Percentiles rank a stretch among this genome's conserved stretches.
These are phyloP conservation scores for Drosophila pegasa DNA, from an alignment of 2,888 invertebrate genomes.

Conservation along the genomic window DNA sequence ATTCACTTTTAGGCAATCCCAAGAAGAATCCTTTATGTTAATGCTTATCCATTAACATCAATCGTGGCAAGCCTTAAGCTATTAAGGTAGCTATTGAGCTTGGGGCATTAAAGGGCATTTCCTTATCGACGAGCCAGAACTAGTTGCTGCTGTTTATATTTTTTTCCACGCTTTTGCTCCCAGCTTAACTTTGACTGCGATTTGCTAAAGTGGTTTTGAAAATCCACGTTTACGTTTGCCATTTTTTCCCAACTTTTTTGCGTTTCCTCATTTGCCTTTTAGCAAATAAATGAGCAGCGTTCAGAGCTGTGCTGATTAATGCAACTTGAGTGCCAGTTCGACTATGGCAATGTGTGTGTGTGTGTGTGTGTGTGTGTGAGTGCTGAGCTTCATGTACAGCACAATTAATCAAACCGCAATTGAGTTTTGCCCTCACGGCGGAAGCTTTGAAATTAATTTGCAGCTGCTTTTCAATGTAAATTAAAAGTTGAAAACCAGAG, in stretches of 20 bases:
- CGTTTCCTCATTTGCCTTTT: constrained; percentile 65
- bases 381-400: constrained; percentile 34
- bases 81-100: too few relatives aligned
- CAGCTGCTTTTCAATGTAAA: constrained; percentile 53
- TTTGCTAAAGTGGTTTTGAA: constrained; percentile 63
- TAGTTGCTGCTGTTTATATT: constrained; percentile 15
- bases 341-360: constrained; percentile 19
- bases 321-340: constrained; percentile 63
- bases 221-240: constrained; percentile 37
- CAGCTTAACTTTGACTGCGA: constrained; percentile 66
- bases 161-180: constrained; percentile 7
- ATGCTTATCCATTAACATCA: background rate
- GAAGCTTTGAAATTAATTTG: constrained; percentile 65
- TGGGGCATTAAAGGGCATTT: constrained; percentile 33
- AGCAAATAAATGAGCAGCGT: constrained; percentile 74
- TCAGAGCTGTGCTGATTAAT: constrained; percentile 72
- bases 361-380: constrained; percentile 15
- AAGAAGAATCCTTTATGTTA: too few relatives aligned
- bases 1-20: too few relatives aligned
- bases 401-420: constrained; percentile 76
- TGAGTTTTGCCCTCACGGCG: constrained; percentile 50
- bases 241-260: constrained; percentile 27
- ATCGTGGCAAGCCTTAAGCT: too few relatives aligned
- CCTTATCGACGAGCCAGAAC: background rate
- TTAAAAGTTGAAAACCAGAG: constrained; percentile 53